These are phyloP conservation scores for Pampus argenteus DNA, from an alignment of 2,797 vertebrate genomes.

Conservation along the genomic window DNA sequence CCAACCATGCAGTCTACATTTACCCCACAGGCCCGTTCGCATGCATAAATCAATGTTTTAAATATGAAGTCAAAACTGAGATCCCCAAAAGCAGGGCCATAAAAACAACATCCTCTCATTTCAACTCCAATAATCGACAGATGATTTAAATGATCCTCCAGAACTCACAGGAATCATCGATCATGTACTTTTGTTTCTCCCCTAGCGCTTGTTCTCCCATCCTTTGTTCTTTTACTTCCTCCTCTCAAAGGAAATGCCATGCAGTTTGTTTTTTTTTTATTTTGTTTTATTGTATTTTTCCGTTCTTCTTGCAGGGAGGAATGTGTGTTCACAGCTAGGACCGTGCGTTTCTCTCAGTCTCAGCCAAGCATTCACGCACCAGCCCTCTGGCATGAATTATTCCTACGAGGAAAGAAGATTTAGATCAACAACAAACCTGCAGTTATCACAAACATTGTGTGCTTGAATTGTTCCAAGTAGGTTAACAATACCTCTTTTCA, in stretches of 20 bases:
- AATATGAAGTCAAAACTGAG: slow-evolving; percentile 74
- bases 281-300: slow-evolving; percentile 38
- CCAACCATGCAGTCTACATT: slow-evolving; percentile 88
- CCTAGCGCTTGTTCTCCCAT: slow-evolving; percentile 54
- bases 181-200: slow-evolving; percentile 16
- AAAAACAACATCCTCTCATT: slow-evolving; percentile 66
- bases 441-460: not conserved
- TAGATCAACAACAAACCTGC: not conserved
- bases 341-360: slow-evolving; percentile 96
- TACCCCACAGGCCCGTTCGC: slow-evolving; percentile 82
- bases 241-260: slow-evolving; percentile 77
- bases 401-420: slow-evolving; percentile 79
- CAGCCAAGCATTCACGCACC: slow-evolving; percentile 97
- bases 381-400: slow-evolving; percentile 97
- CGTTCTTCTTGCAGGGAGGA: slow-evolving; percentile 67
- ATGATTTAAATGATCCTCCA: slow-evolving; percentile 62
- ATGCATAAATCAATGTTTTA: slow-evolving; percentile 87
- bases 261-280: slow-evolving; percentile 68
- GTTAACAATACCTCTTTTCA: slow-evolving; percentile 91
- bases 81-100: slow-evolving; percentile 67
- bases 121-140: slow-evolving; percentile 63
- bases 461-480: not conserved
- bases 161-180: slow-evolving; percentile 51
- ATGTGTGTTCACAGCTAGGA: slow-evolving; percentile 84
- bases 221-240: slow-evolving; percentile 76